Evolutionary conservation across 2,797 vertebrate genomes (phyloP).

Genomic region (Monodelphis domestica): DNA sequence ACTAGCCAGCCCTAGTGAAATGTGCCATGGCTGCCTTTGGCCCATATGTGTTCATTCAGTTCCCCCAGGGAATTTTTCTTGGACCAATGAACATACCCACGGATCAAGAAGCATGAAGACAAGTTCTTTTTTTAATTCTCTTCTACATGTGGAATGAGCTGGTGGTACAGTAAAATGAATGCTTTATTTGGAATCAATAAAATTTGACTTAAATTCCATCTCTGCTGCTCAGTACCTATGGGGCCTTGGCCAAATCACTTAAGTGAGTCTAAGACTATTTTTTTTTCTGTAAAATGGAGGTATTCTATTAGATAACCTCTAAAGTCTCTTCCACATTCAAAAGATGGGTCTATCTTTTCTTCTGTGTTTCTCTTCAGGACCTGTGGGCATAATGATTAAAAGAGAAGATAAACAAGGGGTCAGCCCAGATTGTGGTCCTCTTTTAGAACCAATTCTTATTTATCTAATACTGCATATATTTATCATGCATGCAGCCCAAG

Average conservation of each 20-base stretch:
- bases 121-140: not conserved
- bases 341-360: not conserved
- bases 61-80: not conserved
- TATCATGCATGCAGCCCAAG: not conserved
- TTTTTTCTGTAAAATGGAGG: not conserved
- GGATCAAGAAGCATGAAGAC: not conserved
- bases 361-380: not conserved
- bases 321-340: not conserved
- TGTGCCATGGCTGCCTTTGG: not conserved
- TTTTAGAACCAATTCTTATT: not conserved
- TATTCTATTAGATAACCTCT: not conserved
- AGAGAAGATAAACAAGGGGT: not conserved
- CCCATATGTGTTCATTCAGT: not conserved
- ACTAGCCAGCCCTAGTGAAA: not conserved
- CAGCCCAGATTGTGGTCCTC: not conserved
- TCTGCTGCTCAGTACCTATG: not conserved
- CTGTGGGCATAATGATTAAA: not conserved
- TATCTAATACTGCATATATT: not conserved
- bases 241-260: not conserved
- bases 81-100: not conserved
- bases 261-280: not conserved
- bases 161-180: not conserved
- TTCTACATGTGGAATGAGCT: not conserved
- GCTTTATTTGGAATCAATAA: not conserved
- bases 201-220: not conserved